Conservation (phyloP, 2,113 vertebrate genomes). For the Aspidoscelis tigris region DNA sequence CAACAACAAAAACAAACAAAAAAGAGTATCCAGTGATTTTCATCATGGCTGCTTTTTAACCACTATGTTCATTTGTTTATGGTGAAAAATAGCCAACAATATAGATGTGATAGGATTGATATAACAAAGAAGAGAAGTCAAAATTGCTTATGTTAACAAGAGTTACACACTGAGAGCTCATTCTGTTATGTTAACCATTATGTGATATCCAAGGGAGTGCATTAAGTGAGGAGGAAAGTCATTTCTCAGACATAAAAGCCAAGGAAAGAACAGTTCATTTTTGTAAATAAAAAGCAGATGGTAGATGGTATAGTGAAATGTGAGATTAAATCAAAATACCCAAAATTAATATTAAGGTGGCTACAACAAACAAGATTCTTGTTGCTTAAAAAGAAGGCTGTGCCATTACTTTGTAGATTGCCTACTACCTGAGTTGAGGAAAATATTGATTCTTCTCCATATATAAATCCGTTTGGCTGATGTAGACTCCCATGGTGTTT, state of each 20-base stretch:
- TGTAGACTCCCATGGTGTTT: neutral
- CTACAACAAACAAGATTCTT: neutral
- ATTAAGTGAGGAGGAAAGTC: neutral
- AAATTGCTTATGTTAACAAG: conserved; percentile 8
- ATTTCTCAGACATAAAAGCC: neutral
- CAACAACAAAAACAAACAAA: conserved; percentile 14
- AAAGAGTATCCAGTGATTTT: neutral
- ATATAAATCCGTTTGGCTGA: neutral
- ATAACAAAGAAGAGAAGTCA: conserved; percentile 22
- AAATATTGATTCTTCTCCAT: neutral
- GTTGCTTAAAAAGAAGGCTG: neutral
- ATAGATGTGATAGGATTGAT: conserved; percentile 20
- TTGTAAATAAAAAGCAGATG: neutral
- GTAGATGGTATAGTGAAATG: neutral
- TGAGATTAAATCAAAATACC: neutral
- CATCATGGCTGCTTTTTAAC: neutral
- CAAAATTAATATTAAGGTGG: neutral
- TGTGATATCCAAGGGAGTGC: neutral
- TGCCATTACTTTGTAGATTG: neutral
- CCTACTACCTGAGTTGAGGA: neutral
- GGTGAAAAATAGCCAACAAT: neutral
- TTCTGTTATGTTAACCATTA: neutral
- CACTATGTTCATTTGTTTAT: neutral
- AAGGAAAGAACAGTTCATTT: neutral
- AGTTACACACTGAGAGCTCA: neutral